Evolutionary conservation across 2,113 vertebrate genomes (phyloP).

Genomic region (Ctenodactylus gundi): DNA sequence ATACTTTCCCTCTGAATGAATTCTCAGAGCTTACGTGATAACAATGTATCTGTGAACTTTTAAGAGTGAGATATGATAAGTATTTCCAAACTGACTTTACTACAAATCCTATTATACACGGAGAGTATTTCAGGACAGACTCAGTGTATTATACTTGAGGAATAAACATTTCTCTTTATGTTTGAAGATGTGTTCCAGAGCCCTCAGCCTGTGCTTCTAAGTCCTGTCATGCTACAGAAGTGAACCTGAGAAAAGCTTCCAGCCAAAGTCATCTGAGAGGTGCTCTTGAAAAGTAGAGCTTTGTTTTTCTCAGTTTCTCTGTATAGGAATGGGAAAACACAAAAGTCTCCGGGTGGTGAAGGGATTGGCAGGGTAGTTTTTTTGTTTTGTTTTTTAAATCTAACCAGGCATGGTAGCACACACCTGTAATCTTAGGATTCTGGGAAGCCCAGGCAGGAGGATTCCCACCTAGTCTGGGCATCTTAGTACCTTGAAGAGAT

Average conservation of each 20-base stretch:
- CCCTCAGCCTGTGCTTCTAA: neutral
- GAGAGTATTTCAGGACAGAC: neutral
- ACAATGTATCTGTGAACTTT: neutral
- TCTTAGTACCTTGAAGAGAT: no score
- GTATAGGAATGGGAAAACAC: neutral
- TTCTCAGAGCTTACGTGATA: neutral
- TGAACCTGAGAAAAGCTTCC: neutral
- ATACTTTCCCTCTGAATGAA: constrained; percentile 14
- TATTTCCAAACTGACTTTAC: constrained; percentile 7
- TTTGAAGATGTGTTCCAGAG: neutral
- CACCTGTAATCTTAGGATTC: no score
- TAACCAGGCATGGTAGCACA: no score
- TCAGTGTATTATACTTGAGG: neutral
- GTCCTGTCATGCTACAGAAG: neutral
- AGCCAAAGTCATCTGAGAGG: neutral
- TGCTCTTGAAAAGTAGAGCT: neutral
- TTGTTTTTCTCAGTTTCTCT: neutral
- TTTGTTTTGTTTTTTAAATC: no score
- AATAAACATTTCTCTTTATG: neutral
- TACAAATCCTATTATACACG: neutral
- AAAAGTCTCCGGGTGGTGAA: neutral
- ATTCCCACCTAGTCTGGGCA: no score
- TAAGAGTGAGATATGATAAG: neutral
- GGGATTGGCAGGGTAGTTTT: neutral
- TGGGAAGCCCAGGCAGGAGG: no score